Evolutionary conservation across 2,888 invertebrate genomes (phyloP).

Genomic region (Ephialtes manifestator): DNA sequence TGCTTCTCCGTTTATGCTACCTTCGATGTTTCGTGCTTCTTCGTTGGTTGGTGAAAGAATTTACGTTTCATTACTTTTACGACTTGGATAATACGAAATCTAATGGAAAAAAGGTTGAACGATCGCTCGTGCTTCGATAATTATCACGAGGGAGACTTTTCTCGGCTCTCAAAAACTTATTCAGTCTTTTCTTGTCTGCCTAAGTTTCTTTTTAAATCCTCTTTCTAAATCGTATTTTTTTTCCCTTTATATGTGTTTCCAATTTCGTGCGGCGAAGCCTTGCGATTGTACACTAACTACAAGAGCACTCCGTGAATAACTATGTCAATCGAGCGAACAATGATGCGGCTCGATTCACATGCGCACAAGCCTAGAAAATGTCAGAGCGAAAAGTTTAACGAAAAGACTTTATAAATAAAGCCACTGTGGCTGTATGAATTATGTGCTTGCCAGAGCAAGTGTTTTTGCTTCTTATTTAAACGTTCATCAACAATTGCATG

Average conservation of each 20-base stretch:
- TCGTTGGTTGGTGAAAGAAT: conserved; percentile 4
- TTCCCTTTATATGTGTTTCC: not conserved
- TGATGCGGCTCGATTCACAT: conserved; percentile 15
- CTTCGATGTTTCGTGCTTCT: not conserved
- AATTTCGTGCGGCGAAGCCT: conserved; percentile 3
- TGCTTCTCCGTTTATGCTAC: conserved; percentile 1
- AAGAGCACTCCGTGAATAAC: conserved; percentile 27
- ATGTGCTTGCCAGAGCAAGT: conserved; percentile 12
- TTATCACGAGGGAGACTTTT: conserved; percentile 7
- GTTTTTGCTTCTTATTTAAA: not conserved
- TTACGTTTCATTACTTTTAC: conserved; percentile 46
- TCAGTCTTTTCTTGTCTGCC: not conserved
- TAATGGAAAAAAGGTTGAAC: conserved; percentile 11
- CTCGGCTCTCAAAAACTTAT: conserved; percentile 1
- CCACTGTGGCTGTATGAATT: conserved; percentile 7
- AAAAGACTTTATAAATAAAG: conserved; percentile 40
- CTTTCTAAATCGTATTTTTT: not conserved
- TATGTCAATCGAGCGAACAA: conserved; percentile 55
- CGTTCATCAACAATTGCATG: not conserved
- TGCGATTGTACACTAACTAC: not conserved
- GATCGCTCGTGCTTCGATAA: conserved; percentile 31
- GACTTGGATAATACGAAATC: conserved; percentile 26
- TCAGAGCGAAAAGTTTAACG: conserved; percentile 9
- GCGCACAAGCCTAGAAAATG: conserved; percentile 11
- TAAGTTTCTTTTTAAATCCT: conserved; percentile 6